A percentile compares a stretch with the other conserved stretches of the same genome.
These are phyloP conservation scores for Apoda limacodes DNA, from an alignment of 2,888 invertebrate genomes.

Conservation along the genomic window DNA sequence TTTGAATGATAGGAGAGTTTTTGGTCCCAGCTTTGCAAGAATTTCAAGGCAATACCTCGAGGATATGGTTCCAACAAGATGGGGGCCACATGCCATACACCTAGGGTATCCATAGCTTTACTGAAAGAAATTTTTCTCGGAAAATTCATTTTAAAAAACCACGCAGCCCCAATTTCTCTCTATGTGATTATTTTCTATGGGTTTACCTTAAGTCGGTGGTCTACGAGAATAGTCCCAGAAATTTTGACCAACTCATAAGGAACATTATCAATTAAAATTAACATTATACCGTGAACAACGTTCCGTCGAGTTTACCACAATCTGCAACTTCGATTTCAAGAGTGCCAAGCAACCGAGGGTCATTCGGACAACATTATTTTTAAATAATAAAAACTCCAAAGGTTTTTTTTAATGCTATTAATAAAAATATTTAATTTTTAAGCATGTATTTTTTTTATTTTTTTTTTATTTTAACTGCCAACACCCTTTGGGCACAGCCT, in stretches of 20 bases:
- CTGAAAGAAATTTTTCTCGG: slow-evolving; percentile 7
- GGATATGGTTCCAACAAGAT: slow-evolving; percentile 6
- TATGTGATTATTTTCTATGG: slow-evolving; percentile 13
- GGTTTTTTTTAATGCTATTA: too few species aligned
- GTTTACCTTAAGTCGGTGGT: slow-evolving; percentile 19
- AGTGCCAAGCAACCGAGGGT: slow-evolving; percentile 16
- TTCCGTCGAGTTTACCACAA: slow-evolving; percentile 10
- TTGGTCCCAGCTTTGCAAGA: slow-evolving; percentile 11
- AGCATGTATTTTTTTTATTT: too few species aligned
- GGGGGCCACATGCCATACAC: slow-evolving; percentile 3
- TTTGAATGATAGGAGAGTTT: slow-evolving; percentile 10
- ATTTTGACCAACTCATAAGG: slow-evolving; percentile 16
- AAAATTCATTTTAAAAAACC: slow-evolving; percentile 9
- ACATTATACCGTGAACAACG: slow-evolving; percentile 17
- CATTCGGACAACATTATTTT: slow-evolving; percentile 16
- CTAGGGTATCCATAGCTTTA: slow-evolving; percentile 6
- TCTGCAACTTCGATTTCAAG: slow-evolving; percentile 13
- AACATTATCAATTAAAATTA: slow-evolving; percentile 14
- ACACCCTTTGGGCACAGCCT: too few species aligned
- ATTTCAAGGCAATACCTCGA: slow-evolving; percentile 11
- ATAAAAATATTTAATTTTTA: too few species aligned
- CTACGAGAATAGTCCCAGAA: slow-evolving; percentile 17
- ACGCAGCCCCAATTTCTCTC: slow-evolving; percentile 8
- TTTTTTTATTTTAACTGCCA: too few species aligned
- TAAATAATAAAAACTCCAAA: slow-evolving; percentile 13